Base-by-base conservation (phyloP, 2,113 vertebrate species). In the Cathartes aura region DNA sequence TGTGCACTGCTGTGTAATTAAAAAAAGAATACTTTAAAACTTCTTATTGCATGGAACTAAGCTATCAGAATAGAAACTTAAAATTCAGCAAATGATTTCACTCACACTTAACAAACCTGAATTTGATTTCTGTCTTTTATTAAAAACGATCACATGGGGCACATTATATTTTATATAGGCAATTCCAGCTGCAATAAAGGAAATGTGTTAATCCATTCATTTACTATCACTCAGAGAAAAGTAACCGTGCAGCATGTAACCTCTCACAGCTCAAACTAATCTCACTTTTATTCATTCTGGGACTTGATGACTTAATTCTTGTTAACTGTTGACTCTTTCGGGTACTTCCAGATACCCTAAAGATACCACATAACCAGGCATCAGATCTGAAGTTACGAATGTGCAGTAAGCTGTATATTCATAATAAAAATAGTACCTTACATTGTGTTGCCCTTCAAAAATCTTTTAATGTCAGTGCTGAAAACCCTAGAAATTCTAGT, bases 101-200 rank as follows among this genome's bases (percentile, higher is more conserved):
- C 38, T 94, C 0, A 1, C 47, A 30, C 60, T 91, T 89, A 71
- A 71, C 53, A 92, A 96, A 89, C 62, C 52, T 91, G 73, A 93
- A 84, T 89, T 93, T 1, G 11, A 85, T 96, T 93, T 91, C 89
- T 90, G 32, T 67, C 76, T 93, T 87, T 95, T 96, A 96, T 96
- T 96, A 96, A 96, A 97, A 96, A 82, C 29, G 56, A 91, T 93
- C 94, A 87, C 93, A 94, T 29, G 94, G 91, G 91, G 11, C 64
- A 95, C 97, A 95, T 89, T 96, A 66, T 96, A 91, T 95, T 95
- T 97, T 97, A 93, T 91, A 95, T 94, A 96, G 73, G 91, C 96
- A 97, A 95, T 97, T 93, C 64, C 42, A 94, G 36, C 64, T 78
- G 84, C 81, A 97, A 95, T 95, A 93, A 96, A 94, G 93, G 87